Evolutionary conservation across 2,888 invertebrate species (phyloP).

Genomic region (Asteroscopus sphinx): DNA sequence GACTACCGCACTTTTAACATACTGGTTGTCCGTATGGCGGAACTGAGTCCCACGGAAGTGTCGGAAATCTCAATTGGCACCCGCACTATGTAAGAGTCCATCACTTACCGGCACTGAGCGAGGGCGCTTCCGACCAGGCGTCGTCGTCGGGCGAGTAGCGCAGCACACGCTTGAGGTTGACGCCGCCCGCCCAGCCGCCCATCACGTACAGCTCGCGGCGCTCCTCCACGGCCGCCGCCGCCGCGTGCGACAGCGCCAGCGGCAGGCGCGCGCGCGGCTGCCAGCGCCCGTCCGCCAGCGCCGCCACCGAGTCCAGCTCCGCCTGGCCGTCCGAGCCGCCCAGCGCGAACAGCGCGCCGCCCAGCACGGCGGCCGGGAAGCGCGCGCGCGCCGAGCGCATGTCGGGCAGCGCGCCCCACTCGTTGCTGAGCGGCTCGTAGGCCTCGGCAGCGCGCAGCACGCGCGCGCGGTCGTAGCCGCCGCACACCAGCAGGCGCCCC

Average conservation of each 20-base stretch:
- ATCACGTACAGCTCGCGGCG: conserved; percentile 78
- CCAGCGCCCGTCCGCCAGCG: conserved; percentile 55
- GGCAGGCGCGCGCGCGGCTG: conserved; percentile 69
- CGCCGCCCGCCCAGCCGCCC: conserved; percentile 92
- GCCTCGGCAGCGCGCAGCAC: conserved; percentile 94
- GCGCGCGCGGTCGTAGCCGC: conserved; percentile 95
- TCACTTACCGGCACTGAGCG: conserved; percentile 90
- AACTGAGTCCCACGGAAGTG: too few species aligned
- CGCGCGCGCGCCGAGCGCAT: conserved; percentile 94
- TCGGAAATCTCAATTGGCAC: too few species aligned
- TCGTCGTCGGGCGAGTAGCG: conserved; percentile 91
- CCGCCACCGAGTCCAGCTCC: conserved; percentile 91
- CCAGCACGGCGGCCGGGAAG: conserved; percentile 92
- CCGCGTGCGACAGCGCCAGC: conserved; percentile 91
- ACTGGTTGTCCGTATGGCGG: too few species aligned
- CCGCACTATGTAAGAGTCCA: too few species aligned
- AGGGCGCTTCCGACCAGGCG: conserved; percentile 92
- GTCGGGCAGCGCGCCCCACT: conserved; percentile 92
- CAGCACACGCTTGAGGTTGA: conserved; percentile 92
- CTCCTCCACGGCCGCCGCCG: conserved; percentile 92
- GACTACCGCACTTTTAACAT: too few species aligned
- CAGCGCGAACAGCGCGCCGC: conserved; percentile 92
- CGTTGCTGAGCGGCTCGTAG: conserved; percentile 92
- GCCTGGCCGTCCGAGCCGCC: conserved; percentile 96
- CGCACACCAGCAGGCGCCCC: conserved; percentile 94